Evolutionary conservation across 2,888 invertebrate genomes (phyloP), one percentile per base, ranked within the genome.

Genomic region (Cacoxenus indagator): DNA sequence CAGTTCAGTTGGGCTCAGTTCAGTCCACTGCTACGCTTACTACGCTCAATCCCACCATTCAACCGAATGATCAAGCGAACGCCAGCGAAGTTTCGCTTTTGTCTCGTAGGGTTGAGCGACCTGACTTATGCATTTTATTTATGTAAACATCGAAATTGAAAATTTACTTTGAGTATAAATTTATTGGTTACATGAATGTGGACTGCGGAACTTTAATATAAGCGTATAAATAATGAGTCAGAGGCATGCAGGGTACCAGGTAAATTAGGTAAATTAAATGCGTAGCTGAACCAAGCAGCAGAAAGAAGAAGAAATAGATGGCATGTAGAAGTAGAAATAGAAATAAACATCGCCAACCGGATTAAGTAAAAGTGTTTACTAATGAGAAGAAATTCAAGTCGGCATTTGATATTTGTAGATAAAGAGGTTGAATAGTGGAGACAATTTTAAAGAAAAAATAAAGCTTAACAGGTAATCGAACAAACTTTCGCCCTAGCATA

Each of bases 1-100:
- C 17, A 51, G 19, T 64, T 74, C 29, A 11, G 65, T 54, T 73
- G 19, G 62, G 64, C 54, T 65, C 67, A 48, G 71, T 72, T 72
- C 67, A 68, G 64, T 65, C 64, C 67, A 68, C 67, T 71, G 75
- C 37, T 11, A 37, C 37, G n/a, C n/a, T n/a, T n/a, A n/a, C n/a
- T n/a, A n/a, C n/a, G n/a, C n/a, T n/a, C n/a, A n/a, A n/a, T n/a
- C n/a, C n/a, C n/a, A n/a, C n/a, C n/a, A n/a, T n/a, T n/a, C n/a
- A n/a, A n/a, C n/a, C n/a, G n/a, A n/a, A n/a, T n/a, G n/a, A n/a
- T n/a, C n/a, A n/a, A n/a, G n/a, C n/a, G n/a, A n/a, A n/a, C n/a
- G 57, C 54, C 37, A 43, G 70, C 72, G 51, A 48, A 37, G 14
- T 37, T 37, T 37, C 5, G 37, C 37, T 8, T 14, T 37, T 14